Base-by-base conservation (phyloP, 1,140 invertebrate species). In the Zaprionus kolodkinae region DNA sequence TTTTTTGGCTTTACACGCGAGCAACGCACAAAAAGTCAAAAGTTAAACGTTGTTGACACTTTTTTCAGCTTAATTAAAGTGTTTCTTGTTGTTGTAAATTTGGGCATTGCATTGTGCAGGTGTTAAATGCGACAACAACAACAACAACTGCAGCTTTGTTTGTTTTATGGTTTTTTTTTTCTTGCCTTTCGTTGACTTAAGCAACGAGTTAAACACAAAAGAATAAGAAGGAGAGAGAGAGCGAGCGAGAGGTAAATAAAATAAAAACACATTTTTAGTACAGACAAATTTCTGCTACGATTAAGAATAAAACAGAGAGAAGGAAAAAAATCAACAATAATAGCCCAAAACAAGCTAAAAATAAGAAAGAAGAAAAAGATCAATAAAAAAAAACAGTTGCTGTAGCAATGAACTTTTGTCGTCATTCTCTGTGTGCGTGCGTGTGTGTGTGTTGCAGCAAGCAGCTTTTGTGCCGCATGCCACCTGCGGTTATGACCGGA, bases 11-110 rank as follows among this genome's bases (percentile, higher is more conserved):
- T 15, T 21, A 21, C 21, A 63, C 30, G 55, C 61, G 52, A 65
- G 15, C 56, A 45, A 56, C n/a, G n/a, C n/a, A n/a, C 52, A 54
- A 75, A 71, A 67, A 72, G 74, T 76, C 74, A 76, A 76, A 76
- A 72, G 74, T 76, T 76, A 76, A 76, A 72, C 74, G 62, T 43
- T 71, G 72, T 64, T 79, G 78, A 63, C 78, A 80, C 72, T 72
- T 79, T 80, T 80, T 78, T 67, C 62, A 57, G 63, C 68, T 77
- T 59, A 68, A 74, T 82, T 68, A 35, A 65, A 60, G 67, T 48
- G 21, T 27, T 52, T 72, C 45, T 48, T 62, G 33, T 74, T 75
- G 54, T 64, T 66, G 36, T 40, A 60, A 67, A 76, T 81, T 77
- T 56, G 61, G 74, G 50, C 61, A 70, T 33, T 82, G 75, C 79